Percentiles rank a stretch among this genome's conserved stretches.
Evolutionary conservation across 2,113 vertebrate species (phyloP).

Genomic region (Leptobrachium leishanense): DNA sequence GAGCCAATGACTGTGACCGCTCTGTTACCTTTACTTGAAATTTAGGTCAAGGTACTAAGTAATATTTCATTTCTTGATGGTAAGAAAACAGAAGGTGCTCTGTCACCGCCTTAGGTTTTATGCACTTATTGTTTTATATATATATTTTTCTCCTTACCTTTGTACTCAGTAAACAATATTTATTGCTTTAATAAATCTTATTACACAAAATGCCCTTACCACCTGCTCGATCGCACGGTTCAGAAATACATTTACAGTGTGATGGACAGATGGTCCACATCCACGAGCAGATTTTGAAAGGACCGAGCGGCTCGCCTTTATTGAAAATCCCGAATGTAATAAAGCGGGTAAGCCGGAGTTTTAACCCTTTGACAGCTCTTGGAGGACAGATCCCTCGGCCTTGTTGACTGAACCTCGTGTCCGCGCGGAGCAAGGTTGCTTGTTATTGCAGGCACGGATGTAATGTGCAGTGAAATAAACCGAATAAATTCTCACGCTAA

Average conservation of each 20-base stretch:
- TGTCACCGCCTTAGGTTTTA: conserved; percentile 6
- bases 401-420: not conserved
- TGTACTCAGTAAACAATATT: conserved; percentile 40
- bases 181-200: conserved; percentile 51
- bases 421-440: not conserved
- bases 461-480: conserved; percentile 31
- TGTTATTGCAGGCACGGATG: conserved; percentile 25
- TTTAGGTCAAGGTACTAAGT: not conserved
- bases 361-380: conserved; percentile 19
- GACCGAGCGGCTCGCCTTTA: conserved; percentile 43
- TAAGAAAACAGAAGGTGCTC: not conserved
- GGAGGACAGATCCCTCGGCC: conserved; percentile 6
- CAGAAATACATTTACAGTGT: conserved; percentile 46
- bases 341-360: conserved; percentile 35
- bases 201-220: conserved; percentile 14
- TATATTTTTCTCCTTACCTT: conserved; percentile 4
- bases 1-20: not conserved
- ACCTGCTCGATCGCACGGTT: conserved; percentile 44
- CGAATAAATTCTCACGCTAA: conserved; percentile 22
- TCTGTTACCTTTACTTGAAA: conserved; percentile 5
- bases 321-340: conserved; percentile 46
- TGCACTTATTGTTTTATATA: conserved; percentile 18
- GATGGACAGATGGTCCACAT: conserved; percentile 54
- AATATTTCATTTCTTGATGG: conserved; percentile 3
- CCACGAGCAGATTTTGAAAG: conserved; percentile 11